A percentile compares a stretch with the other conserved stretches of the same genome.
Evolutionary conservation across 2,797 vertebrate genomes (phyloP).

Genomic region (Meriones psammophilus): DNA sequence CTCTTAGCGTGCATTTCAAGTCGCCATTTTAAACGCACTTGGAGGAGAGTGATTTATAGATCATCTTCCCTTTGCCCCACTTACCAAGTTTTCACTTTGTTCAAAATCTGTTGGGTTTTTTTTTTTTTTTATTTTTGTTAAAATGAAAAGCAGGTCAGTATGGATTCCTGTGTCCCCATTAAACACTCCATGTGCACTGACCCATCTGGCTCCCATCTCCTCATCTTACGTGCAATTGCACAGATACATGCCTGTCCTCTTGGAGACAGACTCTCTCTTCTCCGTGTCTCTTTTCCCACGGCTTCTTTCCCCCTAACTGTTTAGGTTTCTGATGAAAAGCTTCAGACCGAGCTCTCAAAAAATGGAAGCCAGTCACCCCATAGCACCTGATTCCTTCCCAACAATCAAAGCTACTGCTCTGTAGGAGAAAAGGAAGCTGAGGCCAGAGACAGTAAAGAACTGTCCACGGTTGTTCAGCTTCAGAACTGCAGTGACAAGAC

Average conservation of each 20-base stretch:
- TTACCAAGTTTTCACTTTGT: constrained; percentile 60
- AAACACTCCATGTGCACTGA: not conserved
- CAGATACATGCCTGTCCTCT: not conserved
- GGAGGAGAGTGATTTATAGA: constrained; percentile 59
- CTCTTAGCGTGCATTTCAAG: not conserved
- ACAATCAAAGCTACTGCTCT: not conserved
- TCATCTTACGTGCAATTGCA: not conserved
- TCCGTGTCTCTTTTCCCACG: not conserved
- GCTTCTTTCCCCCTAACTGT: not conserved
- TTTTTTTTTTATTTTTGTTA: constrained; percentile 69
- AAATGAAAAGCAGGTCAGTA: constrained; percentile 35
- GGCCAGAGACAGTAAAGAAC: not conserved
- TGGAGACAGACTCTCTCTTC: not conserved
- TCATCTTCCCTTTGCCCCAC: constrained; percentile 57
- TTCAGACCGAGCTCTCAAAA: not conserved
- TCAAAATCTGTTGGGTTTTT: constrained; percentile 48
- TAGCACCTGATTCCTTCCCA: not conserved
- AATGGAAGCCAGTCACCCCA: not conserved
- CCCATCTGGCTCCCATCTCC: not conserved
- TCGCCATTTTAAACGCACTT: constrained; percentile 45
- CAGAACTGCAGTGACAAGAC: not conserved
- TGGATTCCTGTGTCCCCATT: constrained; percentile 45
- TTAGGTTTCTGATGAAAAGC: not conserved
- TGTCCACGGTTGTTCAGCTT: not conserved
- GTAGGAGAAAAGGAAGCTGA: not conserved